Base-by-base conservation (phyloP, 2,797 vertebrate species). In the Dipus sagitta region DNA sequence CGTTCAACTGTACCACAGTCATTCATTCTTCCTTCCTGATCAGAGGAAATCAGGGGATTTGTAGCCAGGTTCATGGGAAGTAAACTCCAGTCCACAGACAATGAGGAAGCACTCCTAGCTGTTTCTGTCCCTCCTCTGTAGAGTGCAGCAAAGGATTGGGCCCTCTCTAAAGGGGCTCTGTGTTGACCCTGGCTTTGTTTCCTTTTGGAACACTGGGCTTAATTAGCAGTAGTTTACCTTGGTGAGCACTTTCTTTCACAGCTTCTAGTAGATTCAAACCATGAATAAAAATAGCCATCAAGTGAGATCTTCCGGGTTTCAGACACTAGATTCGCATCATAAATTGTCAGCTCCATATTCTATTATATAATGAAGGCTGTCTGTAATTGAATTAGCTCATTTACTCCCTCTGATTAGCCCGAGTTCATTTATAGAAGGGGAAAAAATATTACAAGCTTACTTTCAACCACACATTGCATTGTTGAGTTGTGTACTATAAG, bases 371-470 rank as follows among this genome's bases (percentile, higher is more conserved):
- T 95, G 94, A 96, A 95, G 71, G 60, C 88, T 78, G 86, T 88
- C 70, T 76, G 58, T 97, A 91, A 95, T 94, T 96, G 92, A 96
- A 95, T 96, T 94, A 94, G 76, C 79, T 94, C 75, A 65, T 80
- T 93, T 68, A 82, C 77, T 90, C 86, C 87, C 79, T 91, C 88
- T 88, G 86, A 95, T 95, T 82, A 86, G 90, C 30, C 60, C 68
- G 26, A 5, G 88, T 80, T 92, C 94, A 79, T 81, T 92, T 68
- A 83, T 64, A 32, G 90, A 76, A 67, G 81, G 82, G 88, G 82
- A n/a, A 32, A n/a, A 32, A 91, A 65, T 65, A 83, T 74, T 32
- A 38, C 70, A 83, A 58, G 68, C 62, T 58, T 82, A 76, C 76
- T 6, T 92, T 91, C 32, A 38, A 78, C 15, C 1, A 24, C 28